Evolutionary conservation across 2,888 invertebrate genomes (phyloP), one percentile per base, ranked within the genome.

Genomic region (Dinocampus coccinellae): DNA sequence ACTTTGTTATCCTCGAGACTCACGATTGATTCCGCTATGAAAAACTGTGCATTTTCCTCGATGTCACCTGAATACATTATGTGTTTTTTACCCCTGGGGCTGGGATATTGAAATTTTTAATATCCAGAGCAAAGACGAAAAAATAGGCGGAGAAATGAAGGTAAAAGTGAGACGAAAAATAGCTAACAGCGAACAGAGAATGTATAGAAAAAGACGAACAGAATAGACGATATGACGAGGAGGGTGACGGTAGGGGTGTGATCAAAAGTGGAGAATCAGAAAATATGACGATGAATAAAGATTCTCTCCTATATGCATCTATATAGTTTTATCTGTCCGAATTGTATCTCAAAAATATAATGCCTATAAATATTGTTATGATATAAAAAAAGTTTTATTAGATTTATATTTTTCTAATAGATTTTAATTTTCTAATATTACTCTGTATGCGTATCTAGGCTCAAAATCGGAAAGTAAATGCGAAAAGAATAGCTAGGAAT

Each of bases 51-150:
- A 86, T 87, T 87, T 87, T 87, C 86, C 87, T 84, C 83, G 86
- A 87, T 86, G 87, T 86, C 86, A 87, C 85, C 85, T 87, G 87
- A 87, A 87, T 87, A 87, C 87, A 87, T 87, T 87, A 87, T 87
- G 85, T 86, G 86, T 87, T 87, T 87, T 86, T 84, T 83, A 85
- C 86, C 86, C 87, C 85, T 85, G 87, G 85, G 86, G 87, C 86
- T 83, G 85, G 85, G 85, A 87, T 87, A 87, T 87, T 87, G 87
- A 87, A 87, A 87, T 86, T 87, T 87, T 87, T 87, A 87, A 87
- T 87, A 87, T 87, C 85, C 84, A 83, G 84, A 83, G 84, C 80
- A 81, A 85, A 81, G 81, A 77, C 77, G 72, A 77, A 78, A 72
- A 70, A 65, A 76, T 68, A 70, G 68, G 66, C 70, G 73, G 76